phyloP scores from a whole-genome alignment of 2,797 vertebrate species.

The Danio aesculapii region DNA sequence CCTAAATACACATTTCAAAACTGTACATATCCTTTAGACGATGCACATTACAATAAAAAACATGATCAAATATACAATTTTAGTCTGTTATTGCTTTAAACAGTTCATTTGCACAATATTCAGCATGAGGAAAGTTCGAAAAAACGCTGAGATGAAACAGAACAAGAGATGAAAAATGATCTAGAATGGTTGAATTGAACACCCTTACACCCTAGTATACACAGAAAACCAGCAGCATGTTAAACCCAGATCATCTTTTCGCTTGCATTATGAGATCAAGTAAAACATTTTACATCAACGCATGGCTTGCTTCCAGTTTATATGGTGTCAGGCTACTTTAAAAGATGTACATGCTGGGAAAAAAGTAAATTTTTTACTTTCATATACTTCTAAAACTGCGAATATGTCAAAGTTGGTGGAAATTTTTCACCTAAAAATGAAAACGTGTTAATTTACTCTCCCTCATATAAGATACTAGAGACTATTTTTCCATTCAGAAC shows the following conservation, averaged over 20 bases:
- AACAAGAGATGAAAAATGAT: neutral
- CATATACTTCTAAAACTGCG: too few relatives aligned
- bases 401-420: too few relatives aligned
- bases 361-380: too few relatives aligned
- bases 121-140: neutral
- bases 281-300: neutral
- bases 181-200: neutral
- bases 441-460: too few relatives aligned
- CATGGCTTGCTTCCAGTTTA: neutral
- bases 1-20: slow-evolving; percentile 49
- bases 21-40: slow-evolving; percentile 29
- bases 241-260: neutral
- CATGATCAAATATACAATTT: slow-evolving; percentile 41
- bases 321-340: neutral
- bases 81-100: slow-evolving; percentile 23
- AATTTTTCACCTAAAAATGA: too few relatives aligned
- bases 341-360: neutral
- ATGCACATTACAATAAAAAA: neutral
- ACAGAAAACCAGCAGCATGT: neutral
- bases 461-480: too few relatives aligned
- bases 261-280: neutral
- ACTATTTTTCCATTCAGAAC: too few relatives aligned
- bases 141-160: neutral
- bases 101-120: slow-evolving; percentile 10
- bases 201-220: neutral